Conservation (phyloP, 2,113 vertebrate species). For the Sceloporus undulatus region DNA sequence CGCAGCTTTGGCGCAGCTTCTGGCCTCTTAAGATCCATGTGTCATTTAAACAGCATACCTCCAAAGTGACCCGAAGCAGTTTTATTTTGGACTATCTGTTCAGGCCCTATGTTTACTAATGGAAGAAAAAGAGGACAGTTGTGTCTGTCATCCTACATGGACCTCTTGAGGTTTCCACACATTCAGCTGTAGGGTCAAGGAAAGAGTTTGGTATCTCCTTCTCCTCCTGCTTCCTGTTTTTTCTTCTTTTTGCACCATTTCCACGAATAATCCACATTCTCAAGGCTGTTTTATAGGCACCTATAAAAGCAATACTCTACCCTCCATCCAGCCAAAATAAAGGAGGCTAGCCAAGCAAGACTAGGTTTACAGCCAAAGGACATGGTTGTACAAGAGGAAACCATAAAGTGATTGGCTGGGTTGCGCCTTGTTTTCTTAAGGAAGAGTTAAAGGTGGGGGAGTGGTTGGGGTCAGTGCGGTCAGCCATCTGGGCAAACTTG, state of each 20-base stretch:
- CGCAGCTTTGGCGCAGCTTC: too few relatives aligned
- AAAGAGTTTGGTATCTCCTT: not conserved
- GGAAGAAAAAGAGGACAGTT: not conserved
- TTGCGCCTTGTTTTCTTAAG: slow-evolving; percentile 38
- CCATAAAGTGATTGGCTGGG: slow-evolving; percentile 61
- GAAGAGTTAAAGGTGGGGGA: slow-evolving; percentile 54
- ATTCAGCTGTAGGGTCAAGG: not conserved
- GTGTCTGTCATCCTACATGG: not conserved
- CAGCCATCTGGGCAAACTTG: slow-evolving; percentile 64
- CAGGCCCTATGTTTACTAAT: not conserved
- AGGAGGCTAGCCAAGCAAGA: not conserved
- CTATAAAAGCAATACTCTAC: not conserved
- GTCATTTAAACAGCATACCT: too few relatives aligned
- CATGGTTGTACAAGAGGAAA: slow-evolving; percentile 65
- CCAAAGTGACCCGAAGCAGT: too few relatives aligned
- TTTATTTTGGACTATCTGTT: too few relatives aligned
- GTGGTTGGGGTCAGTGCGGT: slow-evolving; percentile 48
- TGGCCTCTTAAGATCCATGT: too few relatives aligned
- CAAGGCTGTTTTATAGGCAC: not conserved
- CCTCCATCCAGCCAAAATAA: not conserved
- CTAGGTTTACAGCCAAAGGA: fast-evolving
- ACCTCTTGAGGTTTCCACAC: not conserved
- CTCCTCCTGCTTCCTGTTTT: not conserved
- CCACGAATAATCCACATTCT: not conserved
- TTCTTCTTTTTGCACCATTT: not conserved